Conservation (phyloP, 2,113 vertebrate genomes). For the Mirounga angustirostris region DNA sequence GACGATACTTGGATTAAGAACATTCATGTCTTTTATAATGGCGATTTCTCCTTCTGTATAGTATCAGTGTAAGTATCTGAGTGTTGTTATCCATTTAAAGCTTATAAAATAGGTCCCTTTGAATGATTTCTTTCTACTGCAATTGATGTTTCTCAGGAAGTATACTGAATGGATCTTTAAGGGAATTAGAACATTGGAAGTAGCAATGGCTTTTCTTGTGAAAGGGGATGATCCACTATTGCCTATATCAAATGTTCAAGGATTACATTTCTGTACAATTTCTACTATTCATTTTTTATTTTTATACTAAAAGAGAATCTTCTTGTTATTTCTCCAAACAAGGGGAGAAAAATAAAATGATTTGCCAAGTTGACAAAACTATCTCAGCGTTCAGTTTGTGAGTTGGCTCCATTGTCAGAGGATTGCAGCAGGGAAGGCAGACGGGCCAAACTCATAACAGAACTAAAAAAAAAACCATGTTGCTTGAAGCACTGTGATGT, state of each 20-base stretch:
- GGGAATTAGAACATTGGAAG: background rate
- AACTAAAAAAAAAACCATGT: slow-evolving; percentile 74
- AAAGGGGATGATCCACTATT: background rate
- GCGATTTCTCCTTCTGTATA: background rate
- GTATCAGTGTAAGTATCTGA: background rate
- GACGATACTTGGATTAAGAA: background rate
- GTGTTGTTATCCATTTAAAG: background rate
- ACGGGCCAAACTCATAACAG: slow-evolving; percentile 70
- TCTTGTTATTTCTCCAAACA: slow-evolving; percentile 26
- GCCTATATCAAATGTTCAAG: accelerated
- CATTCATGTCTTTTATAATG: background rate
- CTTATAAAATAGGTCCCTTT: background rate
- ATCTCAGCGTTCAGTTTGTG: slow-evolving; percentile 73
- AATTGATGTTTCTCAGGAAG: background rate
- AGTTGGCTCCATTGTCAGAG: background rate
- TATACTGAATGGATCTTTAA: background rate
- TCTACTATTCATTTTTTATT: background rate
- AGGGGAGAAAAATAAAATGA: background rate
- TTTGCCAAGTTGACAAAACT: slow-evolving; percentile 29
- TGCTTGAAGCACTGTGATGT: slow-evolving; percentile 77
- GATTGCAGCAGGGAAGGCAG: slow-evolving; percentile 44
- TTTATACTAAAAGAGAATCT: background rate
- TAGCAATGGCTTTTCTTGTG: background rate
- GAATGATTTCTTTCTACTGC: slow-evolving; percentile 5
- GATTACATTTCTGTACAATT: slow-evolving; percentile 19